These are phyloP conservation scores for Arion vulgaris DNA, from an alignment of 1,140 invertebrate genomes.

Conservation along the genomic window DNA sequence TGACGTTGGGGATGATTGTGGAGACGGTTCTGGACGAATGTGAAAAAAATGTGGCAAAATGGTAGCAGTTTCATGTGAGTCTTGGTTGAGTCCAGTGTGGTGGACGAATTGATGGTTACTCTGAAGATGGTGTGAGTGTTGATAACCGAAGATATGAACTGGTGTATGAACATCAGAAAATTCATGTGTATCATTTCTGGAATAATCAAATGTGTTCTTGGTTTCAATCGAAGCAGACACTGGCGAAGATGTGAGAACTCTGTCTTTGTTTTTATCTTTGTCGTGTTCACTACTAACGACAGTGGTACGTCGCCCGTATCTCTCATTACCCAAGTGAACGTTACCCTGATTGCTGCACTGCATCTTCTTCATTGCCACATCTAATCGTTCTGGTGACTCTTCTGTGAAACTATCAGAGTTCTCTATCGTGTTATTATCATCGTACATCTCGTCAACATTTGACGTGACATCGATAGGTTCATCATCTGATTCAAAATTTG, in stretches of 20 bases:
- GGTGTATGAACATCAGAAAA: background rate
- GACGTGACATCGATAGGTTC: slow-evolving; percentile 15
- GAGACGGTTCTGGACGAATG: background rate
- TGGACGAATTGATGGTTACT: background rate
- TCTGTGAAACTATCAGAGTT: background rate
- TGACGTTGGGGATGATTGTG: background rate
- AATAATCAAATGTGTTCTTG: background rate
- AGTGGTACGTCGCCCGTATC: background rate
- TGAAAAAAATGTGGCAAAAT: slow-evolving; percentile 7
- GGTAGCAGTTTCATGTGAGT: background rate
- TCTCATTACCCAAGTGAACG: background rate
- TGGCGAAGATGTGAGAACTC: background rate
- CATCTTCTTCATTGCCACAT: background rate
- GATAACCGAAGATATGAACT: background rate
- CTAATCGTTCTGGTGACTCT: background rate
- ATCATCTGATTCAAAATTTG: slow-evolving; percentile 8
- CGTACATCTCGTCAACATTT: background rate
- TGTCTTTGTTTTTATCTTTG: background rate
- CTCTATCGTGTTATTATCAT: background rate
- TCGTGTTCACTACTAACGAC: background rate
- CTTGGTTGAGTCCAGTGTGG: background rate
- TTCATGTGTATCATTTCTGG: background rate
- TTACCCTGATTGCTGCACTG: background rate
- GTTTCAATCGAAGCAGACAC: no score
- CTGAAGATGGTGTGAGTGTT: background rate